These are phyloP conservation scores for Aptenodytes patagonicus DNA, from an alignment of 2,113 vertebrate genomes.

Conservation along the genomic window DNA sequence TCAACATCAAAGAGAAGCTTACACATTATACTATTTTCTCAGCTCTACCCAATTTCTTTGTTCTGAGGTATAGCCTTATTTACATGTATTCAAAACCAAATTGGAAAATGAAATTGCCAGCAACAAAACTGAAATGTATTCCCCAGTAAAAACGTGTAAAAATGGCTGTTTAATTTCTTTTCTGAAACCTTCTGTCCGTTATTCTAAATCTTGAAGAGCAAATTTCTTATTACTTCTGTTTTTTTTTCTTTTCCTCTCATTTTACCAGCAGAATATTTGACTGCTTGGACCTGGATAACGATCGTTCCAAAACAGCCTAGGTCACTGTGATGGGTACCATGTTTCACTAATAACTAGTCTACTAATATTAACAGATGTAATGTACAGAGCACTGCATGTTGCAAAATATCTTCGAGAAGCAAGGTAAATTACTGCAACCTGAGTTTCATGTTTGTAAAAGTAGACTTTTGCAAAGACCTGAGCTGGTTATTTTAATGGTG, in stretches of 20 bases:
- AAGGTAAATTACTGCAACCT: not conserved
- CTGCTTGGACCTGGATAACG: not conserved
- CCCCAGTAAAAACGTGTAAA: not conserved
- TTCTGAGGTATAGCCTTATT: not conserved
- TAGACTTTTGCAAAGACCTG: not conserved
- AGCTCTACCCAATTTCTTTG: not conserved
- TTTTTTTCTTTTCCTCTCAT: not conserved
- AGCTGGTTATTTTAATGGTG: not conserved
- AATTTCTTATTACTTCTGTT: not conserved
- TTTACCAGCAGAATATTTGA: not conserved
- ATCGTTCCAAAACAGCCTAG: not conserved
- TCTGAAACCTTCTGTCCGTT: not conserved
- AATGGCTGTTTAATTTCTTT: not conserved
- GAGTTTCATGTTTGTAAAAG: not conserved
- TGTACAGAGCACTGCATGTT: not conserved
- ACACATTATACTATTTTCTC: not conserved
- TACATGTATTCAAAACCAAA: not conserved
- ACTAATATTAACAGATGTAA: not conserved
- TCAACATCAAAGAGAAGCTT: constrained; percentile 14
- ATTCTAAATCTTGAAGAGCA: not conserved
- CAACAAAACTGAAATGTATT: not conserved
- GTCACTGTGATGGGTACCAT: not conserved
- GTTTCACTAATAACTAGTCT: not conserved
- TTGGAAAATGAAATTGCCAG: not conserved
- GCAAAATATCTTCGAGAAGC: not conserved